phyloP scores from a whole-genome alignment of 2,888 invertebrate genomes.

The Drosophila borealis region DNA sequence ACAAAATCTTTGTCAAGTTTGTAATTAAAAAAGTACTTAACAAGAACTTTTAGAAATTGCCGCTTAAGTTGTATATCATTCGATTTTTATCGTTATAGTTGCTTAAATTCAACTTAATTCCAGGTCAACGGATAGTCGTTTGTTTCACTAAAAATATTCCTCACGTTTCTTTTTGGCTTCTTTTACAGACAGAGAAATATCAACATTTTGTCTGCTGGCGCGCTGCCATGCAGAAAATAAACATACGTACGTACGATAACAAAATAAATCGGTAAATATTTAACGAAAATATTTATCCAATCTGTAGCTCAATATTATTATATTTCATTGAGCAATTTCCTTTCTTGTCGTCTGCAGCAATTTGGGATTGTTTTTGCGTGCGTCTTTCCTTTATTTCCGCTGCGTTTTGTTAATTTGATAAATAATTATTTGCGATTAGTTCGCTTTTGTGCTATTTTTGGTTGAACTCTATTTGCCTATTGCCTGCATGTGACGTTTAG shows the following conservation, averaged over 20 bases:
- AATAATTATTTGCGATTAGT: conserved; percentile 69
- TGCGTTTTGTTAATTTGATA: conserved; percentile 48
- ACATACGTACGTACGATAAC: conserved; percentile 13
- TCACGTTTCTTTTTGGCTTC: conserved; percentile 7
- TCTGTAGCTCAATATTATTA: conserved; percentile 25
- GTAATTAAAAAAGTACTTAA: no score
- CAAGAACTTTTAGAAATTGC: no score
- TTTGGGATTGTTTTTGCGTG: conserved; percentile 1
- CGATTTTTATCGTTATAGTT: no score
- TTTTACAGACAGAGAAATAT: conserved; percentile 20
- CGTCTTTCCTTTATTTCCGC: conserved; percentile 39
- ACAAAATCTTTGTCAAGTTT: no score
- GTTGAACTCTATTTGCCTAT: conserved; percentile 23
- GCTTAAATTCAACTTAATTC: background rate
- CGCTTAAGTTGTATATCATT: no score
- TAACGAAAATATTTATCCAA: conserved; percentile 32
- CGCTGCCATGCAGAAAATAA: conserved; percentile 32
- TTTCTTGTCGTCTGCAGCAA: conserved; percentile 42
- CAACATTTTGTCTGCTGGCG: conserved; percentile 37
- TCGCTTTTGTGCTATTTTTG: conserved; percentile 20
- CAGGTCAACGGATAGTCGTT: conserved; percentile 4
- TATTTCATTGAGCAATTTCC: background rate
- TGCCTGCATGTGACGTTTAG: conserved; percentile 32
- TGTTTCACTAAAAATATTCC: background rate
- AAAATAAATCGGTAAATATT: conserved; percentile 48